phyloP scores from a whole-genome alignment of 2,797 vertebrate genomes.

The Periophthalmus magnuspinnatus region DNA sequence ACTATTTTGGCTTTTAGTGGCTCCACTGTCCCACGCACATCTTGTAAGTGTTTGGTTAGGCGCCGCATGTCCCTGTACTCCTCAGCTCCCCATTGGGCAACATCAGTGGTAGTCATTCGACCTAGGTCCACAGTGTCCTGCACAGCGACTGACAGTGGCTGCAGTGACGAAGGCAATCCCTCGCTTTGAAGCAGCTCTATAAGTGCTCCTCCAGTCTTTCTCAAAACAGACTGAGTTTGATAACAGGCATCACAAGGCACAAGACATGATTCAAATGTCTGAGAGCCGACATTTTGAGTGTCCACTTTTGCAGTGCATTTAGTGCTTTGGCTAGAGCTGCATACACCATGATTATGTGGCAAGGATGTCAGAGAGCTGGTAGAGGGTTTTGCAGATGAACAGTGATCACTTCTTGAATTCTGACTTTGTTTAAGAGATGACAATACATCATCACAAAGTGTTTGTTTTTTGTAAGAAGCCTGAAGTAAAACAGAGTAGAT shows the following conservation, averaged over 20 bases:
- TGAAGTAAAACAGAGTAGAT: slow-evolving; percentile 22
- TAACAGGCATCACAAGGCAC: slow-evolving; percentile 81
- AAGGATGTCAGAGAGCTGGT: slow-evolving; percentile 35
- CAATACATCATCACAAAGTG: slow-evolving; percentile 28
- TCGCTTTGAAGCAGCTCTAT: slow-evolving; percentile 81
- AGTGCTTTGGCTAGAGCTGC: slow-evolving; percentile 13
- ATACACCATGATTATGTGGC: slow-evolving; percentile 6
- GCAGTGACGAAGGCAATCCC: slow-evolving; percentile 87
- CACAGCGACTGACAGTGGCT: slow-evolving; percentile 75
- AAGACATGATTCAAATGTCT: slow-evolving; percentile 72
- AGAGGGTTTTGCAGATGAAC: slow-evolving; percentile 29
- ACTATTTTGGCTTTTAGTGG: slow-evolving; percentile 77
- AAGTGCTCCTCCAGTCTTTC: slow-evolving; percentile 77
- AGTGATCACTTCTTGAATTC: slow-evolving; percentile 15
- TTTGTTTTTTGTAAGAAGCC: slow-evolving; percentile 36
- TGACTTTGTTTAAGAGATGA: slow-evolving; percentile 15
- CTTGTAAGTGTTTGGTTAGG: slow-evolving; percentile 81
- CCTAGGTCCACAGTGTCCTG: slow-evolving; percentile 70
- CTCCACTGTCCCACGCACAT: slow-evolving; percentile 77
- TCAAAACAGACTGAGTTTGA: slow-evolving; percentile 76
- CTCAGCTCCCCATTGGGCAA: slow-evolving; percentile 84
- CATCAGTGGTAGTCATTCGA: slow-evolving; percentile 77
- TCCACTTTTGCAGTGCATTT: slow-evolving; percentile 16
- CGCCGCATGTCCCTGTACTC: slow-evolving; percentile 84
- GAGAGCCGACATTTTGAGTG: slow-evolving; percentile 63